Evolutionary conservation across 2,113 vertebrate species (phyloP).

Genomic region (Chamaea fasciata): DNA sequence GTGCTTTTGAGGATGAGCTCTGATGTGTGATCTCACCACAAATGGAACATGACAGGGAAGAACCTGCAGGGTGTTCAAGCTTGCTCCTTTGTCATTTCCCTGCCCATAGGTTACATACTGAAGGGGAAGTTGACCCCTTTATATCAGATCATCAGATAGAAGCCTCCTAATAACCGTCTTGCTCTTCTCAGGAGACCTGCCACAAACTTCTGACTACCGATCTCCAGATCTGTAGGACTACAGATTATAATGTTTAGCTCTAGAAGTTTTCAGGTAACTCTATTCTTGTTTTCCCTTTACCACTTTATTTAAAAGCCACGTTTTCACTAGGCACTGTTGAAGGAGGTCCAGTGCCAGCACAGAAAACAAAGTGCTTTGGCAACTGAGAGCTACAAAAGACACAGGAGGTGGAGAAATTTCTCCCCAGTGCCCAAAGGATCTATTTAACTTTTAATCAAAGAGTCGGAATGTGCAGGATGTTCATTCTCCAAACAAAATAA

Average conservation of each 20-base stretch:
- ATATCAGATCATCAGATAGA: background rate
- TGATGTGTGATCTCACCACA: background rate
- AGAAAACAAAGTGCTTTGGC: background rate
- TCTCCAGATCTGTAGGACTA: background rate
- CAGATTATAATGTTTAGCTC: background rate
- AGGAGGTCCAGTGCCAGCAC: background rate
- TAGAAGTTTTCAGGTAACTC: background rate
- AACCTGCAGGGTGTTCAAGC: background rate
- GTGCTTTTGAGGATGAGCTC: conserved; percentile 2
- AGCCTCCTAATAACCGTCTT: background rate
- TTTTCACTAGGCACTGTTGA: background rate
- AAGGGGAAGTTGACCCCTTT: background rate
- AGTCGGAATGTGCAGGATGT: background rate
- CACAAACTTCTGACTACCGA: background rate
- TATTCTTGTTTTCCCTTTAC: background rate
- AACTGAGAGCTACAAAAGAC: background rate
- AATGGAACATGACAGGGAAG: background rate
- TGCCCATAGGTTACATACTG: background rate
- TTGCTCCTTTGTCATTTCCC: background rate
- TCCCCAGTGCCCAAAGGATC: background rate
- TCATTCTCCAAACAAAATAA: background rate
- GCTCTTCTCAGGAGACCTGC: background rate
- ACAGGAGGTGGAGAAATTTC: background rate
- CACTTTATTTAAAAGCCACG: background rate
- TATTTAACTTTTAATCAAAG: background rate